phyloP scores from a whole-genome alignment of 2,888 invertebrate species.

The Mimachlamys varia region DNA sequence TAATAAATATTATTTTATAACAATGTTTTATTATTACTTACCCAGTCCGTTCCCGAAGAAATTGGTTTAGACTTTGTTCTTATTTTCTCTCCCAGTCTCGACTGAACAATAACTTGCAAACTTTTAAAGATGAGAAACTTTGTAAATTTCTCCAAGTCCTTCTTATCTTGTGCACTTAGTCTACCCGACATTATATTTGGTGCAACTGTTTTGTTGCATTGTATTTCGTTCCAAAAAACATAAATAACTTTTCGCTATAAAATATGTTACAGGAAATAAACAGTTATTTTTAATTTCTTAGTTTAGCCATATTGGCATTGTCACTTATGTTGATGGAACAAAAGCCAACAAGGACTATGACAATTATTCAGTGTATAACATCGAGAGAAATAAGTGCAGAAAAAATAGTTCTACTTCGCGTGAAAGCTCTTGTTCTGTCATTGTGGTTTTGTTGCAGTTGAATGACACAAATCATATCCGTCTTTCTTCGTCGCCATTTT shows the following conservation, averaged over 20 bases:
- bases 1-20: no score
- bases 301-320: neutral
- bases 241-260: neutral
- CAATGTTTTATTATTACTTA: conserved; percentile 80
- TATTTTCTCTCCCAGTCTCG: conserved; percentile 93
- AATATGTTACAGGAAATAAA: neutral
- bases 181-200: conserved; percentile 50
- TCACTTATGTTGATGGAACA: neutral
- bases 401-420: neutral
- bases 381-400: neutral
- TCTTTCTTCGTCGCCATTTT: conserved; percentile 23
- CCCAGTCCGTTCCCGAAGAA: conserved; percentile 92
- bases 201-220: neutral
- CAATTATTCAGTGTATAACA: neutral
- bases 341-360: neutral
- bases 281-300: neutral
- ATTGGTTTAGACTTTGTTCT: conserved; percentile 90
- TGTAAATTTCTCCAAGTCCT: conserved; percentile 94
- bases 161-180: conserved; percentile 81
- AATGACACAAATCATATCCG: neutral
- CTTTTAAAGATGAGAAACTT: conserved; percentile 94
- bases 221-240: neutral
- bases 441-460: neutral
- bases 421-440: neutral
- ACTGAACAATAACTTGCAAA: conserved; percentile 95